These are phyloP conservation scores for Neomorphus geoffroyi DNA, from an alignment of 2,797 vertebrate species.

Conservation along the genomic window DNA sequence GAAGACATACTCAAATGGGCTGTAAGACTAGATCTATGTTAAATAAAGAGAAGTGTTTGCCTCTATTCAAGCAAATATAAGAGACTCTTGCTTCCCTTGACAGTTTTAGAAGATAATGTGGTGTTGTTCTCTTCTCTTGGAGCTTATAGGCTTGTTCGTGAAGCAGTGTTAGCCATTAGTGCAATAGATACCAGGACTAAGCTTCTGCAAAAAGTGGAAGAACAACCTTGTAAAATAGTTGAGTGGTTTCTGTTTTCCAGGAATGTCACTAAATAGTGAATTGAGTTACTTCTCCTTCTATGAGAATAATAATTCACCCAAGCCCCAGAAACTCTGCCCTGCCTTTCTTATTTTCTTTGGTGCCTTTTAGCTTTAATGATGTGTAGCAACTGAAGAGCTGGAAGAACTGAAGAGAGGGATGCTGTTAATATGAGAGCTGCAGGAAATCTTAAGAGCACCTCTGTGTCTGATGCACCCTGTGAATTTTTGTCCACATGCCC, in stretches of 20 bases:
- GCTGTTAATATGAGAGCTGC: background rate
- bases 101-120: background rate
- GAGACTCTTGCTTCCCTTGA: background rate
- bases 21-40: background rate
- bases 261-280: background rate
- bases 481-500: background rate
- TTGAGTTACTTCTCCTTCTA: background rate
- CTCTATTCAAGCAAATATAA: background rate
- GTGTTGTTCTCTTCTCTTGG: background rate
- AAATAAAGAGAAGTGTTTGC: conserved; percentile 20
- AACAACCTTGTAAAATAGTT: background rate
- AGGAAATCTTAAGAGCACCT: background rate
- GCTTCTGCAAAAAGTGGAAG: background rate
- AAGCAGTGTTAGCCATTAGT: background rate
- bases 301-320: background rate
- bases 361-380: background rate
- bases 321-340: background rate
- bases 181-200: background rate
- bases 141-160: background rate
- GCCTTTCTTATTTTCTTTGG: background rate
- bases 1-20: background rate
- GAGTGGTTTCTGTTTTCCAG: background rate
- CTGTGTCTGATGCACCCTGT: background rate
- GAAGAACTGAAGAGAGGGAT: no score
- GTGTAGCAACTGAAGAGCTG: background rate